phyloP scores from a whole-genome alignment of 2,113 vertebrate genomes.

The Prunella fulvescens region DNA sequence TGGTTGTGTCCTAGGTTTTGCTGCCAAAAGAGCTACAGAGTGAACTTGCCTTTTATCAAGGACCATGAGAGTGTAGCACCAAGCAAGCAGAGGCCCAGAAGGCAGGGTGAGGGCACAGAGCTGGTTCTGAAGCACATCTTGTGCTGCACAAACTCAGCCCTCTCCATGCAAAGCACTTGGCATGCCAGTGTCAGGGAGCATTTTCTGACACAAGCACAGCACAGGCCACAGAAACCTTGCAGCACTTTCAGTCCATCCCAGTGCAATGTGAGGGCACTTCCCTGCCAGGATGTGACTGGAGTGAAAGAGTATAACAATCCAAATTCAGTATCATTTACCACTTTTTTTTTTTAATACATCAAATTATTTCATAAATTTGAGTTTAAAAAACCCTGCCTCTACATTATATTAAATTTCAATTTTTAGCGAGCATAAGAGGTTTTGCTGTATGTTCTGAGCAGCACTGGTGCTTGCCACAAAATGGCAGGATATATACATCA shows the following conservation, averaged over 20 bases:
- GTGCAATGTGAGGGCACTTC: neutral
- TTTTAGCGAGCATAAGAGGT: neutral
- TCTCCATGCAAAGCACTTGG: neutral
- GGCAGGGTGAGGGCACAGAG: neutral
- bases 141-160: neutral
- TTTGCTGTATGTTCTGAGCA: neutral
- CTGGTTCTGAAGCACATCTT: neutral
- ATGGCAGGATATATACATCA: neutral
- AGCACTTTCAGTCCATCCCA: neutral
- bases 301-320: neutral
- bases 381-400: accelerated
- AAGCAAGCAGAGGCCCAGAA: neutral
- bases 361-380: neutral
- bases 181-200: neutral
- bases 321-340: neutral
- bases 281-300: neutral
- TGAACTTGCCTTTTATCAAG: neutral
- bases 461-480: neutral
- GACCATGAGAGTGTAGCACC: neutral
- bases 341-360: neutral
- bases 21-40: neutral
- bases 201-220: neutral
- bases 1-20: neutral
- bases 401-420: neutral
- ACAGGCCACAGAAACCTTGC: neutral